Percentiles rank a stretch among this genome's conserved stretches.
These are phyloP conservation scores for Gephyroberyx darwinii DNA, from an alignment of 2,797 vertebrate genomes.

Conservation along the genomic window DNA sequence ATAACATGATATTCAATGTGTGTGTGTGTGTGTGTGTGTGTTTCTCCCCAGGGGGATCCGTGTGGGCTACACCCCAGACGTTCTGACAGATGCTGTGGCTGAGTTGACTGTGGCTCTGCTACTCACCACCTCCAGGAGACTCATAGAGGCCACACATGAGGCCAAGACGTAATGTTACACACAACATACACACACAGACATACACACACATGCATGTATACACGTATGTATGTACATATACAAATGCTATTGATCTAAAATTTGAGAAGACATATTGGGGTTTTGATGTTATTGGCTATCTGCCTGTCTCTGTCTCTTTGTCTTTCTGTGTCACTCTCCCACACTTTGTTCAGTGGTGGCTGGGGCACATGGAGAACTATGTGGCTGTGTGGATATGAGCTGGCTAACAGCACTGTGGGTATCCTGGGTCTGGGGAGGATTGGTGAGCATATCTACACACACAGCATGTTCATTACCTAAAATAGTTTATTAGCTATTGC, in stretches of 20 bases:
- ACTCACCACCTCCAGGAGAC: slow-evolving; percentile 85
- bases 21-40: slow-evolving; percentile 2
- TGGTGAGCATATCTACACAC: slow-evolving; percentile 68
- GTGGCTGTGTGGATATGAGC: slow-evolving; percentile 82
- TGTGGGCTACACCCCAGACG: slow-evolving; percentile 83
- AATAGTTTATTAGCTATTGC: neutral
- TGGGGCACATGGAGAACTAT: slow-evolving; percentile 86
- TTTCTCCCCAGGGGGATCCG: slow-evolving; percentile 78
- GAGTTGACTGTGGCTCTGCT: slow-evolving; percentile 84
- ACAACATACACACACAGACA: slow-evolving; percentile 1
- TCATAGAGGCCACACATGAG: slow-evolving; percentile 83
- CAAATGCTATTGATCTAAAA: neutral
- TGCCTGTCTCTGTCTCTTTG: neutral
- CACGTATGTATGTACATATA: neutral
- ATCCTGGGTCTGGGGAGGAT: slow-evolving; percentile 87
- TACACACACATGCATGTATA: neutral
- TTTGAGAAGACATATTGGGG: no score
- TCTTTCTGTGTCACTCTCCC: neutral
- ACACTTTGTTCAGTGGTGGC: slow-evolving; percentile 75
- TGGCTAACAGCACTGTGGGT: slow-evolving; percentile 86
- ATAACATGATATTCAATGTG: neutral
- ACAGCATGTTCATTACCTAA: no score
- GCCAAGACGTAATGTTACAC: slow-evolving; percentile 75
- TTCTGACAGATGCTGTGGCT: slow-evolving; percentile 81
- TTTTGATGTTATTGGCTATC: neutral